Evolutionary conservation across 2,888 invertebrate genomes (phyloP).

Genomic region (Agrochola macilenta): DNA sequence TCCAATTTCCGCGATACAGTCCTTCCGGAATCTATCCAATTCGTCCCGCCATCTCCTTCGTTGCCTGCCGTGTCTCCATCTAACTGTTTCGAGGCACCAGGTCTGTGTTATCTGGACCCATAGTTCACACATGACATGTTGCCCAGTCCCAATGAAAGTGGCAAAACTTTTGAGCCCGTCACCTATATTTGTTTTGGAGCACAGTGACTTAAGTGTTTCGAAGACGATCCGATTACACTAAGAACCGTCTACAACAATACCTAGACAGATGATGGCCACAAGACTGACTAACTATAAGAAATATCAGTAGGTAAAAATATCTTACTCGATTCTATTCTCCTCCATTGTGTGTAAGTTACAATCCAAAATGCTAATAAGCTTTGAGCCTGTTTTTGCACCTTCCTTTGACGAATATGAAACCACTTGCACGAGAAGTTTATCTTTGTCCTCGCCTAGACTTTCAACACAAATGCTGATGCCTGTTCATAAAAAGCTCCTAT

Average conservation of each 20-base stretch:
- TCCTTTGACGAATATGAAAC: constrained; percentile 91
- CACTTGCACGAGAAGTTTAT: constrained; percentile 91
- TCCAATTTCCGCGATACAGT: background rate
- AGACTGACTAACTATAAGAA: constrained; percentile 15
- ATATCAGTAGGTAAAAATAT: constrained; percentile 24
- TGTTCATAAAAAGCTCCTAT: constrained; percentile 57
- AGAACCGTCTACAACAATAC: background rate
- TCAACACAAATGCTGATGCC: constrained; percentile 87
- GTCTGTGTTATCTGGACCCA: background rate
- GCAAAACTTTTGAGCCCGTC: background rate
- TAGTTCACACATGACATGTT: background rate
- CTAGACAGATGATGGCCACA: background rate
- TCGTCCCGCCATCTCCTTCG: background rate
- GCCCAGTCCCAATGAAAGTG: background rate
- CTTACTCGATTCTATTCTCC: constrained; percentile 91
- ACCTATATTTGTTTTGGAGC: constrained; percentile 12
- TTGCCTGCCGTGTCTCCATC: background rate
- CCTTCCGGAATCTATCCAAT: background rate
- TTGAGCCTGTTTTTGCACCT: constrained; percentile 90
- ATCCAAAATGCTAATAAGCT: constrained; percentile 91
- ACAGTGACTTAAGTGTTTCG: background rate
- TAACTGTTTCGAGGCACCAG: background rate
- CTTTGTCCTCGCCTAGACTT: constrained; percentile 84
- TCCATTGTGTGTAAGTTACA: constrained; percentile 92
- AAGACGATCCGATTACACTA: background rate